These are phyloP conservation scores for Chironomus riparius DNA, from an alignment of 2,888 invertebrate genomes.

Conservation along the genomic window DNA sequence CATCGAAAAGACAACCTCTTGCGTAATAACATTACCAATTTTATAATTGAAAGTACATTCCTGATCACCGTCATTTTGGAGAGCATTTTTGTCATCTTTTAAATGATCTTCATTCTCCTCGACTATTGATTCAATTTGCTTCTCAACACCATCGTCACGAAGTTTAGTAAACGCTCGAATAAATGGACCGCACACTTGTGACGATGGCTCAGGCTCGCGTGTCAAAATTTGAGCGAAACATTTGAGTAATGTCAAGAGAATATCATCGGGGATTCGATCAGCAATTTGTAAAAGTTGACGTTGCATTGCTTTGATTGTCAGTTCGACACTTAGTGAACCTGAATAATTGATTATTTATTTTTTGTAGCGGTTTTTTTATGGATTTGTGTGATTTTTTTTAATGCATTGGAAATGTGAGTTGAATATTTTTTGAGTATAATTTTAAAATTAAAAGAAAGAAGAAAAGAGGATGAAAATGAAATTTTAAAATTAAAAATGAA, in stretches of 20 bases:
- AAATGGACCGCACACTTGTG: slow-evolving; percentile 8
- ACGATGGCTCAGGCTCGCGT: slow-evolving; percentile 1
- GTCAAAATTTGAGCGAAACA: slow-evolving; percentile 15
- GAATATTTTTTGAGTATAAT: no score
- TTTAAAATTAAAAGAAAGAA: background rate
- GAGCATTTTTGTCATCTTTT: background rate
- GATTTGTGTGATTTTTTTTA: no score
- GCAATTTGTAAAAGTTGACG: slow-evolving; percentile 14
- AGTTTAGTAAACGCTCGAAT: slow-evolving; percentile 20
- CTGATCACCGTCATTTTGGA: background rate
- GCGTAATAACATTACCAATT: slow-evolving; percentile 1
- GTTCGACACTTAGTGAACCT: slow-evolving; percentile 14
- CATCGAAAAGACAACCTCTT: slow-evolving; percentile 12
- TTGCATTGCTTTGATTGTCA: slow-evolving; percentile 20
- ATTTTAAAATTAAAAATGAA: background rate
- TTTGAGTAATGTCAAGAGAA: slow-evolving; percentile 11
- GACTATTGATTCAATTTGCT: background rate
- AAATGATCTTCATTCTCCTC: slow-evolving; percentile 16
- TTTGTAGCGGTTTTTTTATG: no score
- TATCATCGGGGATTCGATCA: slow-evolving; percentile 20
- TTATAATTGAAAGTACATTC: slow-evolving; percentile 21
- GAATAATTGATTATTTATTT: background rate
- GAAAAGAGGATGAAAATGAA: slow-evolving; percentile 6
- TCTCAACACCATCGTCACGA: slow-evolving; percentile 6
- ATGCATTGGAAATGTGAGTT: no score